phyloP scores from a whole-genome alignment of 2,888 invertebrate species.

The Galerucella nymphaeae region DNA sequence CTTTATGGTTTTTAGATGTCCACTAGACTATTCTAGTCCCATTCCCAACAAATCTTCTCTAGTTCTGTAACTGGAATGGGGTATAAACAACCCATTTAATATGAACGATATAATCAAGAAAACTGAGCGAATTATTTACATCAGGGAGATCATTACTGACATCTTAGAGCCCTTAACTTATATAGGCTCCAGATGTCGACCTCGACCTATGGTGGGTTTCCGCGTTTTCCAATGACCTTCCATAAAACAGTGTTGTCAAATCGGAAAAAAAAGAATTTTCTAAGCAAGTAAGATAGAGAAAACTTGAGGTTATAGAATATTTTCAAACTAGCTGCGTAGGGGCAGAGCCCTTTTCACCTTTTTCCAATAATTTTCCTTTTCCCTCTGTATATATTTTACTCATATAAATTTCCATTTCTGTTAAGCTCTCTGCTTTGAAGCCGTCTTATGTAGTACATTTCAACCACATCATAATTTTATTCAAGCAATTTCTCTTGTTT shows the following conservation, averaged over 20 bases:
- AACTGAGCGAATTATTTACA: slow-evolving; percentile 9
- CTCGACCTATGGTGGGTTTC: slow-evolving; percentile 20
- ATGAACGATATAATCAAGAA: background rate
- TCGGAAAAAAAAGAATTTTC: background rate
- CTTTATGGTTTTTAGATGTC: too few relatives aligned
- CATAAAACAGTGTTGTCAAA: slow-evolving; percentile 2
- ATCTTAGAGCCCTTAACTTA: slow-evolving; percentile 3
- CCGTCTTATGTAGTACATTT: background rate
- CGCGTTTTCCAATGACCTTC: slow-evolving; percentile 22
- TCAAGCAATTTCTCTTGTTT: background rate
- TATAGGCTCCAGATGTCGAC: slow-evolving; percentile 19
- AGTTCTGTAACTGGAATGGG: too few relatives aligned
- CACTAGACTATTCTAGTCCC: too few relatives aligned
- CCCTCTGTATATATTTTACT: background rate
- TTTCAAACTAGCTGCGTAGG: too few relatives aligned
- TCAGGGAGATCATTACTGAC: background rate
- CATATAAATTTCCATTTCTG: background rate
- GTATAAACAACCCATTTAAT: background rate
- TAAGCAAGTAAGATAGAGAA: background rate
- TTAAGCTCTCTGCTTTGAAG: background rate
- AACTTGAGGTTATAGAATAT: too few relatives aligned
- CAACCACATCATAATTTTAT: background rate
- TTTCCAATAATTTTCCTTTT: background rate
- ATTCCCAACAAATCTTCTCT: too few relatives aligned
- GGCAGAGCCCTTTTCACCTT: too few relatives aligned